These are phyloP conservation scores for Erythrolamprus reginae DNA, from an alignment of 2,113 vertebrate species.

Conservation along the genomic window DNA sequence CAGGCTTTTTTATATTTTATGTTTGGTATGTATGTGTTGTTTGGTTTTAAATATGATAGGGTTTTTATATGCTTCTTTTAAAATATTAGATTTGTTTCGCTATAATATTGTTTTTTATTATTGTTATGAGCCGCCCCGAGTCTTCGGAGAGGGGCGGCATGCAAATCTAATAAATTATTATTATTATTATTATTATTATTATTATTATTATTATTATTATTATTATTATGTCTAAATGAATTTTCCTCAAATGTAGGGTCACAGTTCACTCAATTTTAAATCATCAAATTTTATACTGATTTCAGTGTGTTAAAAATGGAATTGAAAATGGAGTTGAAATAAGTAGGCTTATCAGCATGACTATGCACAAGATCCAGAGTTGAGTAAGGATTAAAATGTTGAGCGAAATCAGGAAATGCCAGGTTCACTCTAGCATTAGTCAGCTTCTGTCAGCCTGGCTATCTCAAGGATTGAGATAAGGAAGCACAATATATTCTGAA, in stretches of 20 bases:
- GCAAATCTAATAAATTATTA: too few species aligned
- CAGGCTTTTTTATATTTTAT: too few species aligned
- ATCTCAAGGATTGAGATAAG: not conserved
- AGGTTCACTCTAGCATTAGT: not conserved
- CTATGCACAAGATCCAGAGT: not conserved
- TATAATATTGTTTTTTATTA: too few species aligned
- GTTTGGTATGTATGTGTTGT: too few species aligned
- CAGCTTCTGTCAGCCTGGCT: not conserved
- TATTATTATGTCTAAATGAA: too few species aligned
- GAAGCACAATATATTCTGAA: not conserved
- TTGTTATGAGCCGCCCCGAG: too few species aligned
- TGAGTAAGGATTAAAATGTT: not conserved
- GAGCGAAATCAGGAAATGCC: not conserved
- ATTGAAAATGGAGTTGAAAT: not conserved
- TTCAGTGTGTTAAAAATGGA: not conserved
- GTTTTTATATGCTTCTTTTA: too few species aligned
- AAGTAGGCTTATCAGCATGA: not conserved
- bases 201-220: too few species aligned
- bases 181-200: too few species aligned
- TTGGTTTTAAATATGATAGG: too few species aligned
- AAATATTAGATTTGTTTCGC: too few species aligned
- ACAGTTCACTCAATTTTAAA: not conserved
- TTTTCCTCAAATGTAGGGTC: not conserved
- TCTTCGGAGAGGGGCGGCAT: too few species aligned
- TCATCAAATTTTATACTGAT: not conserved